Evolutionary conservation across 1,140 invertebrate genomes (phyloP).

Genomic region (Dufourea novaeangliae): DNA sequence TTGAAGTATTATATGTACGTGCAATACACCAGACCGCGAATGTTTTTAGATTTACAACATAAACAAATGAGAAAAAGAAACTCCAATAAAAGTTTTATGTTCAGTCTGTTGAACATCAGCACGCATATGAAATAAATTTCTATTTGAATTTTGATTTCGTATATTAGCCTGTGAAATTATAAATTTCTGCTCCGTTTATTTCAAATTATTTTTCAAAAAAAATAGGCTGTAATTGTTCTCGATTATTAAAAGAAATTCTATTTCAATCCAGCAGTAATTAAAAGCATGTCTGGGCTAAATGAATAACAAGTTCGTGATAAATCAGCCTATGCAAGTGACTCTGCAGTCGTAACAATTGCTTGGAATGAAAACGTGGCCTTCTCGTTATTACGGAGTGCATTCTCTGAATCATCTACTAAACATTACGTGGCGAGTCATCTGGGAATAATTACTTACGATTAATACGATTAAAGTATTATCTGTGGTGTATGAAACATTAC

Average conservation of each 20-base stretch:
- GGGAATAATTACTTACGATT: not conserved
- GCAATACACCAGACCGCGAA: too few species aligned
- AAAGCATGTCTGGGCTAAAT: not conserved
- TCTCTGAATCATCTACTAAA: not conserved
- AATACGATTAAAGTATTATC: constrained; percentile 10
- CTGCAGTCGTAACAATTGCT: constrained; percentile 2
- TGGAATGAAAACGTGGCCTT: constrained; percentile 2
- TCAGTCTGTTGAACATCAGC: not conserved
- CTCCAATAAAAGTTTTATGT: too few species aligned
- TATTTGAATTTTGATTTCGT: not conserved
- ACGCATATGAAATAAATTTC: not conserved
- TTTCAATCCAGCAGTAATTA: not conserved
- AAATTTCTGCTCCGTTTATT: not conserved
- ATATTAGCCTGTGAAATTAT: not conserved
- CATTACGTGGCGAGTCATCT: not conserved
- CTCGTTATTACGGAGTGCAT: not conserved
- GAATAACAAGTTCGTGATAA: not conserved
- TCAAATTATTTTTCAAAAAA: not conserved
- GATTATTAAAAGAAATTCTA: not conserved
- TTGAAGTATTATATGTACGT: too few species aligned
- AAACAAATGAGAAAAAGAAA: too few species aligned
- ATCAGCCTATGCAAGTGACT: not conserved
- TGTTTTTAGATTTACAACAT: too few species aligned
- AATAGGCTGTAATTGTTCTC: not conserved
- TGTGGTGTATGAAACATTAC: not conserved